Evolutionary conservation across 2,888 invertebrate species (phyloP).

Genomic region (Portevinia maculata): DNA sequence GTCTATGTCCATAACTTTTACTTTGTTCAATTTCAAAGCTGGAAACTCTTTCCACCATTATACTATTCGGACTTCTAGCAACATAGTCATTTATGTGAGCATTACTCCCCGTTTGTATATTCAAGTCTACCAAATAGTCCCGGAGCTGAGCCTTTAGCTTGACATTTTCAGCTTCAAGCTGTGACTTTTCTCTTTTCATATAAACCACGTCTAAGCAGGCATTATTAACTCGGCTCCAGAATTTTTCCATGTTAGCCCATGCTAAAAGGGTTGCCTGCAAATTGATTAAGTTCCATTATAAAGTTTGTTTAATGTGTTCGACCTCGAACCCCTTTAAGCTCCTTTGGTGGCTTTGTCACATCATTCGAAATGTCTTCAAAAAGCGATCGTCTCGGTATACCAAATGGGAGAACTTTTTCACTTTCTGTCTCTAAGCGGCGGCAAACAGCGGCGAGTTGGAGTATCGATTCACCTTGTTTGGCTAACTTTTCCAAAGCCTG

Average conservation of each 20-base stretch:
- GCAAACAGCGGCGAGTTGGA: constrained; percentile 86
- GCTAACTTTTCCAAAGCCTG: constrained; percentile 84
- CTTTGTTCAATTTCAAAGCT: constrained; percentile 78
- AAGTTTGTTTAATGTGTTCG: not conserved
- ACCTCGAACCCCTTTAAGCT: constrained; percentile 73
- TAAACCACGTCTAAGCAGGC: constrained; percentile 84
- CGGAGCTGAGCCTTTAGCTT: constrained; percentile 86
- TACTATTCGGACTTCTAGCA: constrained; percentile 80
- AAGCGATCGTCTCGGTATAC: constrained; percentile 75
- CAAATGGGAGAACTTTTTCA: constrained; percentile 84
- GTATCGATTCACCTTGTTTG: constrained; percentile 85
- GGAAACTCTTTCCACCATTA: constrained; percentile 80
- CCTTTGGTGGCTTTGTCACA: constrained; percentile 78
- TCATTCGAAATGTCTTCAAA: constrained; percentile 80
- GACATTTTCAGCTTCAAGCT: constrained; percentile 85
- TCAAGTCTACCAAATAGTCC: constrained; percentile 86
- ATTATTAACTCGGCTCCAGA: constrained; percentile 86
- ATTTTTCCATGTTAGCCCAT: constrained; percentile 87
- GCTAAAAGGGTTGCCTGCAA: constrained; percentile 77
- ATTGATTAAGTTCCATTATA: not conserved
- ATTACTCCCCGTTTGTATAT: constrained; percentile 82
- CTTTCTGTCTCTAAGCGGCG: constrained; percentile 87
- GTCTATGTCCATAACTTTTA: constrained; percentile 73
- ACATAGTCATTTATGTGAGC: constrained; percentile 79
- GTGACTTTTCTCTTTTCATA: constrained; percentile 81